Base-by-base conservation (phyloP, 2,797 vertebrate species). In the Heterohyrax brucei region DNA sequence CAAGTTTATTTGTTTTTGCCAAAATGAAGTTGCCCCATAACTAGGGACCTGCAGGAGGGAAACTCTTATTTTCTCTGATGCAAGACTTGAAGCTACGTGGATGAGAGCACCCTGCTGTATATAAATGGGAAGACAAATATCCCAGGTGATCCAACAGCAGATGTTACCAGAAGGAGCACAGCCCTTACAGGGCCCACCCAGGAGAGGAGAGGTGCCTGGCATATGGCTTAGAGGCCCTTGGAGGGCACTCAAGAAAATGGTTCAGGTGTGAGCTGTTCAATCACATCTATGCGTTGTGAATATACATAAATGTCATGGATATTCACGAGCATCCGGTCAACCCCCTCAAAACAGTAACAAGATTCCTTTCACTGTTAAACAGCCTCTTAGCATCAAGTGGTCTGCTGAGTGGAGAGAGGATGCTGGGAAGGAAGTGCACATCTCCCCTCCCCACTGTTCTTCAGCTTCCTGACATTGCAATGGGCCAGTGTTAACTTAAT, bases 401-500 rank as follows among this genome's bases (percentile, higher is more conserved):
- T 76, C 86, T 59, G 48, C 79, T 61, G 59, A 70, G 33, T 76
- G 83, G 10, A 26, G 85, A 70, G 2, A 81, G 48, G 72, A 86
- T 33, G 70, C 61, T 14, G 44, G 19, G 12, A 61, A 89, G n/a
- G 14, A 87, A 53, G 30, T 5, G 4, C 4, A 6, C n/a, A 9
- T 44, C 72, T 46, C 68, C 48, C 30, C 21, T 22, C 19, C 59
- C 59, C 66, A 75, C 93, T 56, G 79, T 56, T 77, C n/a, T 72
- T 77, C n/a, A 0, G 1, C 22, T 79, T 95, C 59, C 61, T 4
- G 2, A 66, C 39, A 89, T 76, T 62, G 66, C 83, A 66, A 33
- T 26, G 24, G 12, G 75, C 80, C 84, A 78, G 79, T 78, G 81
- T 84, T 92, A 77, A 33, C 87, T 94, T 82, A 39, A 8, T 72